Evolutionary conservation across 1,140 invertebrate genomes (phyloP), one percentile per base, ranked within the genome.

Genomic region (Bombus fervidus): DNA sequence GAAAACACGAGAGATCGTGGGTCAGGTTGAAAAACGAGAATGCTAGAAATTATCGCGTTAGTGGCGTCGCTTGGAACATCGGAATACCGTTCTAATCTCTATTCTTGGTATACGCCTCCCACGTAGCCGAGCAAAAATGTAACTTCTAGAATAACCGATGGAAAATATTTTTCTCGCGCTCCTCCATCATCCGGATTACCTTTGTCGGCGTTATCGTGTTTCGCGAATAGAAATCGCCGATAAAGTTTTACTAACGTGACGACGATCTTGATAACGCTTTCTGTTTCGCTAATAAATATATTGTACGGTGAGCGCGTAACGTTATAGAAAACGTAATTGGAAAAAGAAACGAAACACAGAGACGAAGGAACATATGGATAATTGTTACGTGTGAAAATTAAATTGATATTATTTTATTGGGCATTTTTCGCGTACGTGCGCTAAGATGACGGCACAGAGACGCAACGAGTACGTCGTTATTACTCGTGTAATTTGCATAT

Each of bases 61-160:
- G 66, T 43, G 47, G 53, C 69, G 71, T 80, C 22, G 53, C 47
- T 39, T 22, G 71, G 57, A 62, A 74, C 71, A 81, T 80, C 37
- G 66, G 41, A 81, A 81, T 66, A 85, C 22, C 71, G 71, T 81
- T 81, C 57, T 74, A 73, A 74, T 85, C 78, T 85, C 83, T 85
- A 74, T 85, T 85, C 78, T 81, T 64, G 78, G 83, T 81, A 41
- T 57, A 81, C 71, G 71, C 83, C 83, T 85, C 83, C 83, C 83
- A 85, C 83, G 59, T 85, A 68, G 83, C 28, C 12, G 12, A 22
- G 43, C n/a, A 74, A 85, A 81, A 85, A 66, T 74, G 59, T 68
- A 39, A 47, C 76, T 22, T 72, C 53, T 57, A 69, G n/a, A 57
- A 69, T 34, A 47, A 6, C 13, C 41, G 15, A 62, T 72, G 4